Percentiles rank a stretch among this genome's conserved stretches.
phyloP scores from a whole-genome alignment of 1,140 invertebrate genomes.

The Potamilus streckersoni region DNA sequence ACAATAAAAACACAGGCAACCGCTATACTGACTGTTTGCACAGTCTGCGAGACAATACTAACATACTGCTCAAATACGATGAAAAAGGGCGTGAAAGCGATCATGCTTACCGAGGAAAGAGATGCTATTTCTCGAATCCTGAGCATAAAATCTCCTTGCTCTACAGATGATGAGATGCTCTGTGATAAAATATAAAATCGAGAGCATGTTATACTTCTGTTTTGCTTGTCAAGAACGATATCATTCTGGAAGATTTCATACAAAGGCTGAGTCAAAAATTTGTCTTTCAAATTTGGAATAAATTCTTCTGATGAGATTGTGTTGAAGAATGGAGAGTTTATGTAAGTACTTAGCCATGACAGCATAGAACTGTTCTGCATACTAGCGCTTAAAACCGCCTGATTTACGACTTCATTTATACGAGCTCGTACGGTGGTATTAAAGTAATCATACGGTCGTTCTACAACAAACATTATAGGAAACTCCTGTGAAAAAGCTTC shows the following conservation, averaged over 20 bases:
- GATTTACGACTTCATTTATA: not conserved
- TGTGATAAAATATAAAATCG: slow-evolving; percentile 48
- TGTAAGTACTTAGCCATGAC: slow-evolving; percentile 25
- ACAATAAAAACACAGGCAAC: slow-evolving; percentile 95
- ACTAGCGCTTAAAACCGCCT: not conserved
- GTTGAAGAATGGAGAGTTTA: slow-evolving; percentile 3
- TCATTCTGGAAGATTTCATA: slow-evolving; percentile 76
- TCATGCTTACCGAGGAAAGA: slow-evolving; percentile 37
- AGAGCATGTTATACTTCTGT: slow-evolving; percentile 80
- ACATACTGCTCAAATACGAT: slow-evolving; percentile 80
- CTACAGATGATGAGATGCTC: slow-evolving; percentile 38
- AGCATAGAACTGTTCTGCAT: slow-evolving; percentile 9
- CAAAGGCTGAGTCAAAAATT: slow-evolving; percentile 68
- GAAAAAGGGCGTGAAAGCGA: slow-evolving; percentile 54
- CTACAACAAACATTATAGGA: slow-evolving; percentile 4
- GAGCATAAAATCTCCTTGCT: slow-evolving; percentile 51
- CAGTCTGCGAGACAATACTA: slow-evolving; percentile 90
- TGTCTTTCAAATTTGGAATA: slow-evolving; percentile 79
- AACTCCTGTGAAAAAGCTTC: slow-evolving; percentile 9
- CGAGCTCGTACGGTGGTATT: not conserved
- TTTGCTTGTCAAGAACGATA: slow-evolving; percentile 84
- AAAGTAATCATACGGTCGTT: slow-evolving; percentile 11
- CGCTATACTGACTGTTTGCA: slow-evolving; percentile 93
- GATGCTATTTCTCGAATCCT: slow-evolving; percentile 44
- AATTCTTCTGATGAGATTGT: slow-evolving; percentile 73